A percentile compares a stretch with the other conserved stretches of the same genome.
phyloP scores from a whole-genome alignment of 2,888 invertebrate genomes.

The Cerastoderma edule region DNA sequence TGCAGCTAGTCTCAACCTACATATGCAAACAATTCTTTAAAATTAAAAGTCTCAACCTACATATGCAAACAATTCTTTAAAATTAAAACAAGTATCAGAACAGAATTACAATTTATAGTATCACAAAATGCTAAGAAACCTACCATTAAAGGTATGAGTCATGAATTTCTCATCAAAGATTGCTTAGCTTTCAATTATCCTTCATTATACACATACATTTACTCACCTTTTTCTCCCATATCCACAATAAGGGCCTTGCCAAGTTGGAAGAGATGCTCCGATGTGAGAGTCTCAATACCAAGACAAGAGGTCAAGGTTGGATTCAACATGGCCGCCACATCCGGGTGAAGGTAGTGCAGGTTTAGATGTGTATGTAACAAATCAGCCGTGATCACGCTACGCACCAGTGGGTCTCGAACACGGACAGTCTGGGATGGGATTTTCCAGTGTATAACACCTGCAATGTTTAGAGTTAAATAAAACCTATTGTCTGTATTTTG shows the following conservation, averaged over 20 bases:
- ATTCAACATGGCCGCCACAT: constrained; percentile 72
- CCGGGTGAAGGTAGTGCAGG: constrained; percentile 79
- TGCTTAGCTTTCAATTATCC: too few species aligned
- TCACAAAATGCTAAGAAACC: too few species aligned
- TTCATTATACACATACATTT: background rate
- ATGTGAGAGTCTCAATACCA: constrained; percentile 78
- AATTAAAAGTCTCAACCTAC: too few species aligned
- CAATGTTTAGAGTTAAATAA: too few species aligned
- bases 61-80: too few species aligned
- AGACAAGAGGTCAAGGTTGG: constrained; percentile 75
- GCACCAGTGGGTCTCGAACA: constrained; percentile 73
- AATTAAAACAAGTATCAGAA: too few species aligned
- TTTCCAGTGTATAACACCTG: constrained; percentile 76
- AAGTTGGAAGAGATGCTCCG: constrained; percentile 79
- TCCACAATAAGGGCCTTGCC: constrained; percentile 69
- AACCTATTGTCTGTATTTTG: too few species aligned
- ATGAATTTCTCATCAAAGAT: too few species aligned
- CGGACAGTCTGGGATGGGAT: constrained; percentile 81
- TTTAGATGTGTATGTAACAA: constrained; percentile 76
- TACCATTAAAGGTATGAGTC: too few species aligned
- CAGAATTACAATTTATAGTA: too few species aligned
- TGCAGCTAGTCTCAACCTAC: too few species aligned
- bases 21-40: too few species aligned
- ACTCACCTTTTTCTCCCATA: constrained; percentile 35
- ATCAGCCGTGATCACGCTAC: constrained; percentile 76